Percentiles rank a stretch among this genome's conserved stretches.
These are phyloP conservation scores for Peromyscus nudipes DNA, from an alignment of 2,797 vertebrate genomes.

Conservation along the genomic window DNA sequence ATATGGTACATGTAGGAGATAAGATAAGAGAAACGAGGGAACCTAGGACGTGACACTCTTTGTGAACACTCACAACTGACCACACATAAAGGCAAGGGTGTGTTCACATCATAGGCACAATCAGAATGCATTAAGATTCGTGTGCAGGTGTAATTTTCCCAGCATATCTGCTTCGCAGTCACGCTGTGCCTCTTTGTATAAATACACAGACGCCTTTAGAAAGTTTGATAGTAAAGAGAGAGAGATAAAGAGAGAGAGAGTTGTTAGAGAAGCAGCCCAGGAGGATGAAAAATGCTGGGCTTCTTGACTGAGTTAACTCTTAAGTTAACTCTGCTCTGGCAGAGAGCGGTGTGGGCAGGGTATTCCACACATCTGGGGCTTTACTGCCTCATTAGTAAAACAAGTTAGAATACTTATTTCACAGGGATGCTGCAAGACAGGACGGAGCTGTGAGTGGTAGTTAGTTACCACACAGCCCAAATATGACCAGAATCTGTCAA, in stretches of 20 bases:
- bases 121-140: not conserved
- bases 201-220: not conserved
- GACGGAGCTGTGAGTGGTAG: not conserved
- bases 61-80: not conserved
- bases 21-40: conserved; percentile 20
- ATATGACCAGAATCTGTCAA: not conserved
- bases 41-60: not conserved
- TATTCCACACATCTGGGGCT: not conserved
- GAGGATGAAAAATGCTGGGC: not conserved
- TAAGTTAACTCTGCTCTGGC: not conserved
- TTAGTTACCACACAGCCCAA: not conserved
- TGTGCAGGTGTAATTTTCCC: not conserved
- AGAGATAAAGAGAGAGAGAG: not conserved
- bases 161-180: not conserved
- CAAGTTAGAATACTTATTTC: not conserved
- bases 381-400: not conserved
- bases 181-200: not conserved
- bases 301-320: not conserved
- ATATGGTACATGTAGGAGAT: not conserved
- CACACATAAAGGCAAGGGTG: not conserved
- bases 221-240: not conserved
- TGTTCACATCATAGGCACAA: not conserved
- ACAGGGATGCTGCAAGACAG: not conserved
- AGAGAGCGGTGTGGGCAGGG: not conserved
- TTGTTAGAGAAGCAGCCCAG: not conserved